Percentiles rank a stretch among this genome's conserved stretches.
phyloP scores from a whole-genome alignment of 64 coral and sea anemone species.

The Hydrozoanthus tunicans region DNA sequence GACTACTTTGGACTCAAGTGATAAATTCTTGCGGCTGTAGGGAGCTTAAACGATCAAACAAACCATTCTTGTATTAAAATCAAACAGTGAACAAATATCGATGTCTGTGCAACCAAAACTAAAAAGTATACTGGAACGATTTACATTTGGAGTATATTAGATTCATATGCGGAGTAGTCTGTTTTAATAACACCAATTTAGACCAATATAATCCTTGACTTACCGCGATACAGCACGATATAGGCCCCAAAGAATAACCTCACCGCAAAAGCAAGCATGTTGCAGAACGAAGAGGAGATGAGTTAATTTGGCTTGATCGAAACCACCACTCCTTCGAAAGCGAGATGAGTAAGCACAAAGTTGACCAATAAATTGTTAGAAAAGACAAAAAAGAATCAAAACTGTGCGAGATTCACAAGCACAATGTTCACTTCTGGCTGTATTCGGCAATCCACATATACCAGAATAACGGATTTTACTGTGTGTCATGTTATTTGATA shows the following conservation, averaged over 20 bases:
- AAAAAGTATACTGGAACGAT: background rate
- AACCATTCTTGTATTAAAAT: background rate
- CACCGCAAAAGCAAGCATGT: background rate
- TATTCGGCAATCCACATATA: background rate
- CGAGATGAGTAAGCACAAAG: background rate
- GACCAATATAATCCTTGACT: background rate
- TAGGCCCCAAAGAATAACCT: slow-evolving; percentile 6
- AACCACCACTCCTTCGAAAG: background rate
- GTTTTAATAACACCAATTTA: background rate
- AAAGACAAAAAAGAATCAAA: background rate
- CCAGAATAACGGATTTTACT: background rate
- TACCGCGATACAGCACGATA: slow-evolving; percentile 23
- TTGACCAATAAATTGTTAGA: background rate
- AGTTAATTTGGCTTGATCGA: background rate
- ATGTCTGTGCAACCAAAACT: background rate
- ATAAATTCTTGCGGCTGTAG: background rate
- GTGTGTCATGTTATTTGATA: too few relatives aligned
- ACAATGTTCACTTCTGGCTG: too few relatives aligned
- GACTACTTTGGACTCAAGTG: background rate
- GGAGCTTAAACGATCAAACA: slow-evolving; percentile 6
- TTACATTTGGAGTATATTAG: background rate
- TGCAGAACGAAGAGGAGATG: background rate
- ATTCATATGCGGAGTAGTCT: background rate
- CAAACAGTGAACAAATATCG: background rate
- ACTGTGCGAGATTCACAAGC: background rate